Evolutionary conservation across 2,888 invertebrate genomes (phyloP), one percentile per base, ranked within the genome.

Genomic region (Ochropleura leucogaster): DNA sequence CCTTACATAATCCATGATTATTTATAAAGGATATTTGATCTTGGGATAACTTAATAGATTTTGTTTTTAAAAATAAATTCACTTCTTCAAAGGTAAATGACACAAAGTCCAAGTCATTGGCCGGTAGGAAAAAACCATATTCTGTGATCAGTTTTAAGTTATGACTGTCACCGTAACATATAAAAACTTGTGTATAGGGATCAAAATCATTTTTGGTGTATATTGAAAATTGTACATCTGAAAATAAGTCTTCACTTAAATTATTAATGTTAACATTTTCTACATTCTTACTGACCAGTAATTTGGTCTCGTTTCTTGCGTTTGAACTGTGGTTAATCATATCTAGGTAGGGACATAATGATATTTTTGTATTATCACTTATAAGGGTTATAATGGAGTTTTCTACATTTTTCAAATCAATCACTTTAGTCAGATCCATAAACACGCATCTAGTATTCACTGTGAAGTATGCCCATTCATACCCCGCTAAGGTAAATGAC

Each of bases 401-500:
- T 49, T 96, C 89, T 67, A 96, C 92, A 69, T 97, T 94, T 78
- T 93, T 90, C 57, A 97, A 89, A 88, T 96, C 93, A 63, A 96
- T 88, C 18, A 96, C 82, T 85, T 95, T 95, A 12, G 94, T 91
- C 81, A 96, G 90, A 89, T 98, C 97, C 87, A 98, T 96, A 92
- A 98, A 98, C 30, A 99, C 98, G 89, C 98, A 98, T 90, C 99
- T 97, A 8, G 98, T 98, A 93, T 99, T 99, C 0, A 99, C 98
- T 85, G 98, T 97, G 90, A 98, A 98, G 95, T 98, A 99, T 16
- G 98, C 98, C 98, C 98, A 98, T 88, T 97, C 97, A 93, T 97
- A 99, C 64, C 94, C 90, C 51, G 96, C 92, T 74, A 97, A 93
- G 53, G 95, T 96, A 86, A 98, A 97, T 87, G 85, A 85, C 30